Percentiles rank a stretch among this genome's conserved stretches.
Evolutionary conservation across 1,140 invertebrate genomes (phyloP).

Genomic region (Pseudomyrmex cubaensis): DNA sequence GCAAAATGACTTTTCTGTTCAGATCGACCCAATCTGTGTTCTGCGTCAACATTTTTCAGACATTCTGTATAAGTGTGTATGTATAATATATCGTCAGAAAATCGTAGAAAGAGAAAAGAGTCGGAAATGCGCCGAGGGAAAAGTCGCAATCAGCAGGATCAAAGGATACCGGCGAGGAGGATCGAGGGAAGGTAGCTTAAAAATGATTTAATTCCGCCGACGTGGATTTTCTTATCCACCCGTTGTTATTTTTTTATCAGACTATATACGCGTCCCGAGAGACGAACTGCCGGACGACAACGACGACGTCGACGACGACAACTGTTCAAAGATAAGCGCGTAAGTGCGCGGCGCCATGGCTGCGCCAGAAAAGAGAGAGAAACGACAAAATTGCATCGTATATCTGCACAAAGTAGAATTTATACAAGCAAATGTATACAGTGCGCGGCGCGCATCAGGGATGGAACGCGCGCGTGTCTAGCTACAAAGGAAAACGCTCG

Average conservation of each 20-base stretch:
- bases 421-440: conserved; percentile 27
- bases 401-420: conserved; percentile 51
- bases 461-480: conserved; percentile 4
- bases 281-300: background rate
- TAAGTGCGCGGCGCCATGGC: conserved; percentile 32
- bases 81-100: background rate
- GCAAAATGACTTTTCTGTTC: too few species aligned
- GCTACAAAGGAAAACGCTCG: conserved; percentile 17
- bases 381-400: conserved; percentile 49
- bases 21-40: too few species aligned
- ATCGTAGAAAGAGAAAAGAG: background rate
- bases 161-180: conserved; percentile 43
- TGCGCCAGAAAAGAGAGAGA: conserved; percentile 18
- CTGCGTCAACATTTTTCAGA: too few species aligned
- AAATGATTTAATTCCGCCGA: conserved; percentile 75
- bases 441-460: conserved; percentile 10
- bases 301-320: background rate
- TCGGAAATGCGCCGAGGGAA: background rate
- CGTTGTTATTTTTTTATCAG: conserved; percentile 6
- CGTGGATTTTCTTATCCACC: conserved; percentile 58
- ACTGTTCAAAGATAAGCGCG: conserved; percentile 50
- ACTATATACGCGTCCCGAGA: background rate
- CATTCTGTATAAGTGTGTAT: background rate
- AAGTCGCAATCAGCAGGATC: conserved; percentile 67
- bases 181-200: conserved; percentile 62